These are phyloP conservation scores for Drosophila formosana DNA, from an alignment of 2,888 invertebrate species.

Conservation along the genomic window DNA sequence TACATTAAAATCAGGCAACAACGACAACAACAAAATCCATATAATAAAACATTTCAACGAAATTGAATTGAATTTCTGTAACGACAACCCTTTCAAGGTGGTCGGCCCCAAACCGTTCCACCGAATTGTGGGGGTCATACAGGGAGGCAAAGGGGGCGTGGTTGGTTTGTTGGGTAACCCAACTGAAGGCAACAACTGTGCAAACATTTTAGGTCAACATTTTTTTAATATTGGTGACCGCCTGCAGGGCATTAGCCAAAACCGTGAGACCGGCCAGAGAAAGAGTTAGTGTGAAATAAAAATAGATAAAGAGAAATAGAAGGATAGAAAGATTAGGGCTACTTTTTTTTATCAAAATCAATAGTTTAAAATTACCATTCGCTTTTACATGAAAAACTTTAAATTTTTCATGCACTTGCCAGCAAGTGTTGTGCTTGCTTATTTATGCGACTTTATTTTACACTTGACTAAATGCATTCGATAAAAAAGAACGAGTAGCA, in stretches of 20 bases:
- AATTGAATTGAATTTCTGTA: constrained; percentile 67
- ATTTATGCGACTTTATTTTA: constrained; percentile 74
- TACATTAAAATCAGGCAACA: constrained; percentile 69
- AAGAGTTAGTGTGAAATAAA: not conserved
- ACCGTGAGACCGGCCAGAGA: not conserved
- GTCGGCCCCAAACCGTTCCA: constrained; percentile 3
- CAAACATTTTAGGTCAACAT: constrained; percentile 60
- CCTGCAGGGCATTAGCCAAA: constrained; percentile 51
- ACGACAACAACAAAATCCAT: constrained; percentile 52
- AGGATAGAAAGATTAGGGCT: not conserved
- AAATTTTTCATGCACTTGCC: constrained; percentile 53
- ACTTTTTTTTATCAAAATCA: constrained; percentile 42
- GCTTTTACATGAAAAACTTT: constrained; percentile 18
- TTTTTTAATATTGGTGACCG: constrained; percentile 53
- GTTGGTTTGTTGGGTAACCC: constrained; percentile 39
- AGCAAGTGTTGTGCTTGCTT: constrained; percentile 37
- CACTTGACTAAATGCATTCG: constrained; percentile 60
- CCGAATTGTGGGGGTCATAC: not conserved
- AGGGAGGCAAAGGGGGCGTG: not conserved
- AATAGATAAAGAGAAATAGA: not conserved
- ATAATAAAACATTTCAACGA: constrained; percentile 70
- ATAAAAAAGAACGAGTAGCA: constrained; percentile 20
- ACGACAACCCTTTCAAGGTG: constrained; percentile 68
- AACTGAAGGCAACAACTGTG: constrained; percentile 50
- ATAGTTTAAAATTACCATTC: constrained; percentile 49